Base-by-base conservation (phyloP, 2,113 vertebrate genomes). In the Takifugu flavidus region DNA sequence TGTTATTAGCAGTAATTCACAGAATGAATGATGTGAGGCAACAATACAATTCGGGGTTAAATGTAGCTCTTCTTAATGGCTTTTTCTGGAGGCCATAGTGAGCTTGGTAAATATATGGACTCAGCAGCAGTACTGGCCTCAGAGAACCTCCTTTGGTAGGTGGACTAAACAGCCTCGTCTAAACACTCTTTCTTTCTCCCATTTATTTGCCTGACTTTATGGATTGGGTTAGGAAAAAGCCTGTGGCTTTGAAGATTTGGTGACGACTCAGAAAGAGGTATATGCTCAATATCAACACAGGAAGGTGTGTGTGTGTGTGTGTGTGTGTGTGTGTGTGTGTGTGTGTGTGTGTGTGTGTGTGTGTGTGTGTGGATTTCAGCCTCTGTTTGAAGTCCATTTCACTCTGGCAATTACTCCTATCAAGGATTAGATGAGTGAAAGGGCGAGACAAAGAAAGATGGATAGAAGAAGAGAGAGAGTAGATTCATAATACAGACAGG, bases 201-300 rank as follows among this genome's bases (percentile, higher is more conserved):
- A 56, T 86, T 89, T 86, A 83, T 86, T 88, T 88, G 82, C 72
- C 74, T 77, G 72, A 82, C 72, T 87, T 86, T 75, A 84, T 84
- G 86, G 80, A 85, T 79, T 79, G 80, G 49, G 54, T 56, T 78
- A 77, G 82, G 75, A 79, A 81, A 84, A 81, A 72, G 69, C 57
- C 62, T 73, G 60, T 65, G 66, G 82, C 88, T 91, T 91, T 91
- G 89, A 91, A 91, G 89, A 91, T 92, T 86, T 88, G 80, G 76
- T 65, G 69, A 85, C 70, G 76, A 82, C 77, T 78, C 75, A 77
- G 65, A 71, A 75, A 83, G 62, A 66, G 61, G 68, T 80, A 69
- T 84, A 72, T 81, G 62, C 82, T 84, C 77, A 80, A 80, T 86
- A 83, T 79, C 76, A 87, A 84, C 78, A 89, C 74, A 88, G 75